These are phyloP conservation scores for Cephus pygmeus DNA, from an alignment of 2,888 invertebrate species.

Conservation along the genomic window DNA sequence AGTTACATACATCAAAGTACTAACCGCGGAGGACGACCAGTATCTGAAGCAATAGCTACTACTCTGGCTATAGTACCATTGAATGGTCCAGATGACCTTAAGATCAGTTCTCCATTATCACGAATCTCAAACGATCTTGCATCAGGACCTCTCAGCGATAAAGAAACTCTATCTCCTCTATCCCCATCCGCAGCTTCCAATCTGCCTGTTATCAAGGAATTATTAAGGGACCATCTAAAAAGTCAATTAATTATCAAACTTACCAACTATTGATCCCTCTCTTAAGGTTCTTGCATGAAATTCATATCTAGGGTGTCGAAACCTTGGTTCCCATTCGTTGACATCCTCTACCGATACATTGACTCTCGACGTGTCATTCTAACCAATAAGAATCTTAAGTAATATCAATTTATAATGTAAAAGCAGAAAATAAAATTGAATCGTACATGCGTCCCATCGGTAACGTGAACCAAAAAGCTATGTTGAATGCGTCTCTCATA, in stretches of 20 bases:
- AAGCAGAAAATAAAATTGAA: constrained; percentile 40
- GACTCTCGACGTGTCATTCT: constrained; percentile 88
- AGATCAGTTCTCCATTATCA: constrained; percentile 74
- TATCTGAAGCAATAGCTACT: constrained; percentile 86
- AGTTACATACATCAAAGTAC: neutral
- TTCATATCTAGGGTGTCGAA: constrained; percentile 88
- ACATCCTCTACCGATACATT: constrained; percentile 86
- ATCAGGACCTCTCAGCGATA: constrained; percentile 79
- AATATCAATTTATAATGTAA: neutral
- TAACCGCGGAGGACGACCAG: constrained; percentile 78
- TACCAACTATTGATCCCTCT: constrained; percentile 59
- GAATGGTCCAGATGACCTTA: constrained; percentile 60
- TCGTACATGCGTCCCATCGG: constrained; percentile 80
- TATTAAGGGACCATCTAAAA: neutral
- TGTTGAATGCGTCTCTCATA: constrained; percentile 80
- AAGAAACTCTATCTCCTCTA: constrained; percentile 77
- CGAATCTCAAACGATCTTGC: constrained; percentile 77
- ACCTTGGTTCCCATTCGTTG: constrained; percentile 94
- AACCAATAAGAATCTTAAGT: constrained; percentile 42
- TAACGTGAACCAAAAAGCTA: constrained; percentile 83
- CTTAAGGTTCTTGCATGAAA: constrained; percentile 68
- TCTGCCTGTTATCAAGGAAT: constrained; percentile 67
- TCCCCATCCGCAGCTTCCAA: constrained; percentile 92
- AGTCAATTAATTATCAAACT: constrained; percentile 17
- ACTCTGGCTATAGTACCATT: constrained; percentile 75